Evolutionary conservation across 2,888 invertebrate species (phyloP).

Genomic region (Idaea aversata): DNA sequence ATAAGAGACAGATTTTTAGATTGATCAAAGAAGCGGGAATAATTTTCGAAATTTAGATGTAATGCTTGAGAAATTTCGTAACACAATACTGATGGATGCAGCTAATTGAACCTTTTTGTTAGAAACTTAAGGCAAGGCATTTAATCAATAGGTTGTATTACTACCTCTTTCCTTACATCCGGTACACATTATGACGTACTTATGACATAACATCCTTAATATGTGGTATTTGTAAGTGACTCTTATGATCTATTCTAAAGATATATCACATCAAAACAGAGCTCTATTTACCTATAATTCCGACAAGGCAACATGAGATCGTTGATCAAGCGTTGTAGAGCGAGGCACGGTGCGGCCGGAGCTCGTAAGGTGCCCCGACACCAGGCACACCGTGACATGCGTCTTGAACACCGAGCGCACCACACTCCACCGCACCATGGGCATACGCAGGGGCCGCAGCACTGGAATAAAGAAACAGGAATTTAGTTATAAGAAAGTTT

Average conservation of each 20-base stretch:
- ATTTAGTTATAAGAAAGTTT: slow-evolving; percentile 6
- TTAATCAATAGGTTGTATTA: no score
- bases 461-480: slow-evolving; percentile 44
- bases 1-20: not conserved
- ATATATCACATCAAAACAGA: no score
- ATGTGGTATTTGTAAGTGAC: no score
- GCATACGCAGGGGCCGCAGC: slow-evolving; percentile 70
- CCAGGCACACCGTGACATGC: slow-evolving; percentile 71
- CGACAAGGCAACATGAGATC: slow-evolving; percentile 72
- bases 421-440: slow-evolving; percentile 74
- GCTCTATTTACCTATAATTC: slow-evolving; percentile 61
- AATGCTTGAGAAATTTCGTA: not conserved
- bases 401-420: slow-evolving; percentile 66
- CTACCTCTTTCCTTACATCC: no score
- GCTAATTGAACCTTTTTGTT: no score
- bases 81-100: no score
- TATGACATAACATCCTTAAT: no score
- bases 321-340: slow-evolving; percentile 67
- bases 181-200: no score
- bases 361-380: slow-evolving; percentile 63
- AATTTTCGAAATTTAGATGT: not conserved
- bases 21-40: not conserved
- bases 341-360: slow-evolving; percentile 63
- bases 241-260: no score
- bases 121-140: no score